A percentile compares a stretch with the other conserved stretches of the same genome.
Evolutionary conservation across 2,888 invertebrate species (phyloP).

Genomic region (Steinernema hermaphroditum): DNA sequence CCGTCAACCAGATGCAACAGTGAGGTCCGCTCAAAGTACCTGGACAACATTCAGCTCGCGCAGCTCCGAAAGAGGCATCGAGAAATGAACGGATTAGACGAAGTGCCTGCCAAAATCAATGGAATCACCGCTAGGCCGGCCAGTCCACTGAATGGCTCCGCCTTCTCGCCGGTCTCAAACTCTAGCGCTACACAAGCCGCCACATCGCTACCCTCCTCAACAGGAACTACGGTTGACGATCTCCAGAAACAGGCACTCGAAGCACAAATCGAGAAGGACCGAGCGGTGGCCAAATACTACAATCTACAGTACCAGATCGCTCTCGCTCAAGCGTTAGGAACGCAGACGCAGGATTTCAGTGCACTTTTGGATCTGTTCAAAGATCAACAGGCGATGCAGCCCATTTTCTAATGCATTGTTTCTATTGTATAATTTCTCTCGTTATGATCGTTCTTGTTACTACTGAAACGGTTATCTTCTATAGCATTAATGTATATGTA

Average conservation of each 20-base stretch:
- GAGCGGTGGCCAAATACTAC: conserved; percentile 15
- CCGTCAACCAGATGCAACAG: conserved; percentile 10
- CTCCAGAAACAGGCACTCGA: conserved; percentile 15
- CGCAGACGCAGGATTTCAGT: not conserved
- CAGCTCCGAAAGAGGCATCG: conserved; percentile 4
- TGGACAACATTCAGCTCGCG: conserved; percentile 16
- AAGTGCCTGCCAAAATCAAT: not conserved
- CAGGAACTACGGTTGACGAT: not conserved
- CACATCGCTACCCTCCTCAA: too few species aligned
- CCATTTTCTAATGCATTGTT: not conserved
- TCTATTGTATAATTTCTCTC: not conserved
- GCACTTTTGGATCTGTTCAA: not conserved
- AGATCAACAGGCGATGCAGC: not conserved
- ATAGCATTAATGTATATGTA: not conserved
- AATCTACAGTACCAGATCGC: not conserved
- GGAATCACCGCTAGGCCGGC: conserved; percentile 1
- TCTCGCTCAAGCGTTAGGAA: not conserved
- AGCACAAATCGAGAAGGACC: conserved; percentile 19
- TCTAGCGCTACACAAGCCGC: not conserved
- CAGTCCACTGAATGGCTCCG: not conserved
- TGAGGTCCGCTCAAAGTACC: conserved; percentile 19
- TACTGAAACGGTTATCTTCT: not conserved
- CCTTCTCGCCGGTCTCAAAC: conserved; percentile 16
- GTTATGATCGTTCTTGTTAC: not conserved
- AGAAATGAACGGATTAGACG: conserved; percentile 4